Base-by-base conservation (phyloP, 2,888 invertebrate genomes). In the Philereme vetulata region DNA sequence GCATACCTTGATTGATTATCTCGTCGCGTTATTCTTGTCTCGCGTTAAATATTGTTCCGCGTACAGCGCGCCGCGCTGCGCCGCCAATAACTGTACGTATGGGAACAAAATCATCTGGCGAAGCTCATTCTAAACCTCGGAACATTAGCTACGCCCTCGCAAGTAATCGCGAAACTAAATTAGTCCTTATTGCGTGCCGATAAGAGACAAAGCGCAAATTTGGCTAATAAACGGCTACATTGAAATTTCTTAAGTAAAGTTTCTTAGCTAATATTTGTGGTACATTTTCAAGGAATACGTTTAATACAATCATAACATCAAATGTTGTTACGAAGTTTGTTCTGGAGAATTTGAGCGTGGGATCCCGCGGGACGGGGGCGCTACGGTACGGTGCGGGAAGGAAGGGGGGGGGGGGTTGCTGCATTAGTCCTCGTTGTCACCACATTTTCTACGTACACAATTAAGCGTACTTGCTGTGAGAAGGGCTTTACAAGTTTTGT, bases 261-360 rank as follows among this genome's bases (percentile, higher is more conserved):
- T 84, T 80, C 81, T 81, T 73, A 78, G 82, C 81, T 83, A 82
- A 84, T 84, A 84, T 84, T 84, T 84, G 82, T 74, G 80, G 80
- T 80, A 81, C 78, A 80, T 83, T 84, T 84, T 82, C 81, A 74
- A 67, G 73, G 80, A 82, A 82, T 78, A 82, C 78, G 78, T 82
- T 84, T 84, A 84, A 84, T 84, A 82, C 82, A 84, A 84, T 82
- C 83, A 84, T 80, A 84, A 85, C 81, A 83, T 82, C 78, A 75
- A 80, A 79, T 80, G 84, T 82, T 81, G 81, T 80, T 78, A 70
- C 71, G 66, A 79, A 83, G 79, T 83, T 81, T 76, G 76, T 62
- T 63, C 59, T 58, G 49, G 50, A 45, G 59, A 51, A 64, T 56
- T 57, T 32, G 51, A 51, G 51, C 44, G 40, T 50, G 58, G 52